Percentiles rank a stretch among this genome's conserved stretches.
Evolutionary conservation across 2,113 vertebrate species (phyloP).

Genomic region (Eublepharis macularius): DNA sequence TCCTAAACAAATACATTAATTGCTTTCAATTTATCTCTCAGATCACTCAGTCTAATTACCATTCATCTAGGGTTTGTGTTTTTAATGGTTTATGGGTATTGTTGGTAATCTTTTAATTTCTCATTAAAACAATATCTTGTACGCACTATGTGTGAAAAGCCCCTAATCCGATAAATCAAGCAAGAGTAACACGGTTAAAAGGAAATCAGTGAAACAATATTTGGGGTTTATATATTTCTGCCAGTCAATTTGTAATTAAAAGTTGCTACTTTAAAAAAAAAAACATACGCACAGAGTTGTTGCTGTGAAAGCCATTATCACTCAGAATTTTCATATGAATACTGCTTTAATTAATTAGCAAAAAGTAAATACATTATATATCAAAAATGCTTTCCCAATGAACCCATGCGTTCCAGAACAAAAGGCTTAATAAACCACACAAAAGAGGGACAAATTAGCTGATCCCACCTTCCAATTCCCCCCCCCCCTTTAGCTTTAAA

Average conservation of each 20-base stretch:
- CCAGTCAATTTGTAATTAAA: constrained; percentile 90
- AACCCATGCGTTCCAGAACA: constrained; percentile 74
- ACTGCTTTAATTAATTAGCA: constrained; percentile 90
- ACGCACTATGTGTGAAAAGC: constrained; percentile 71
- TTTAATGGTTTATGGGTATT: constrained; percentile 79
- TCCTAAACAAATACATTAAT: constrained; percentile 77
- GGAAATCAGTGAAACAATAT: constrained; percentile 76
- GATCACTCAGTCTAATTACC: constrained; percentile 77
- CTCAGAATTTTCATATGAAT: constrained; percentile 94
- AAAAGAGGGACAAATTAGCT: constrained; percentile 76
- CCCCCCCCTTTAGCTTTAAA: constrained; percentile 59
- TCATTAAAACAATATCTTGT: constrained; percentile 78
- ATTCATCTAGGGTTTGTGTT: constrained; percentile 76
- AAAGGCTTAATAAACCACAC: constrained; percentile 77
- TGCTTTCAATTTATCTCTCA: constrained; percentile 76
- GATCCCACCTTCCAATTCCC: constrained; percentile 61
- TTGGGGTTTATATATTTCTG: constrained; percentile 79
- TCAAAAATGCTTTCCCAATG: constrained; percentile 76
- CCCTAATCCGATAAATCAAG: constrained; percentile 78
- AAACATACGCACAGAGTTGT: constrained; percentile 75
- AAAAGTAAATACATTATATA: constrained; percentile 80
- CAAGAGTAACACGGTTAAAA: constrained; percentile 76
- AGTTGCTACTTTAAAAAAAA: constrained; percentile 82
- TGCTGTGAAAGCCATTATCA: constrained; percentile 92
- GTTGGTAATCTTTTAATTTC: constrained; percentile 81